Conservation (phyloP, 64 coral and sea anemone genomes). For the Cladopsammia gracilis region DNA sequence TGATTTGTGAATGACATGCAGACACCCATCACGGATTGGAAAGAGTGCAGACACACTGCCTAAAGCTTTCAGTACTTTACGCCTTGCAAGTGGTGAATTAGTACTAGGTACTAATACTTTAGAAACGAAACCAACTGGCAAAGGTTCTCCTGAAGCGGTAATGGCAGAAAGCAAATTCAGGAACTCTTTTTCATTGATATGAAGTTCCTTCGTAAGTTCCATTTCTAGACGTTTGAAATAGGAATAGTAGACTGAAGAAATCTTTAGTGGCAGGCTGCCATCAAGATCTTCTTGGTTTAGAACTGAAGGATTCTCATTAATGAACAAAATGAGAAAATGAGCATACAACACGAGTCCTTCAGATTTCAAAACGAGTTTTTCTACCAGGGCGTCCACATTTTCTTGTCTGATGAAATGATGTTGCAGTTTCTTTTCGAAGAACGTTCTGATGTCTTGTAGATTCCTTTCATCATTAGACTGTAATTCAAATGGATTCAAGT, state of each 20-base stretch:
- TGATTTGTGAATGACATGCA: constrained; percentile 36
- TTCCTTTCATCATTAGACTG: not conserved
- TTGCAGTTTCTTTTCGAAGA: not conserved
- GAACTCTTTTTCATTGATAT: constrained; percentile 1
- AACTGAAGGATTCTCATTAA: not conserved
- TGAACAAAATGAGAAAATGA: not conserved
- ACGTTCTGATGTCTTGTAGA: not conserved
- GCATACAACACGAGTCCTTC: constrained; percentile 8
- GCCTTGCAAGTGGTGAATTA: not conserved
- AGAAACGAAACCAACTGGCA: constrained; percentile 26
- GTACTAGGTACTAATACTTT: constrained; percentile 1
- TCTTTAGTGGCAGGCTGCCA: not conserved
- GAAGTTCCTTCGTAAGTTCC: not conserved
- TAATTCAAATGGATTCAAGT: not conserved
- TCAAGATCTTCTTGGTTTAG: not conserved
- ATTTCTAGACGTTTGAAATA: constrained; percentile 30
- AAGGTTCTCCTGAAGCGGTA: constrained; percentile 1
- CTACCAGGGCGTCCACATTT: not conserved
- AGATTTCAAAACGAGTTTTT: not conserved
- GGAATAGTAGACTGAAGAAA: constrained; percentile 45
- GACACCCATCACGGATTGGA: constrained; percentile 21
- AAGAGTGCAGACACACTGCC: not conserved
- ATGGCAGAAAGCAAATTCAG: constrained; percentile 28
- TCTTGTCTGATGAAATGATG: not conserved
- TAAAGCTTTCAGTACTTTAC: not conserved